A percentile compares a stretch with the other conserved stretches of the same genome.
phyloP scores from a whole-genome alignment of 2,113 vertebrate genomes.

The Falcunculus frontatus region DNA sequence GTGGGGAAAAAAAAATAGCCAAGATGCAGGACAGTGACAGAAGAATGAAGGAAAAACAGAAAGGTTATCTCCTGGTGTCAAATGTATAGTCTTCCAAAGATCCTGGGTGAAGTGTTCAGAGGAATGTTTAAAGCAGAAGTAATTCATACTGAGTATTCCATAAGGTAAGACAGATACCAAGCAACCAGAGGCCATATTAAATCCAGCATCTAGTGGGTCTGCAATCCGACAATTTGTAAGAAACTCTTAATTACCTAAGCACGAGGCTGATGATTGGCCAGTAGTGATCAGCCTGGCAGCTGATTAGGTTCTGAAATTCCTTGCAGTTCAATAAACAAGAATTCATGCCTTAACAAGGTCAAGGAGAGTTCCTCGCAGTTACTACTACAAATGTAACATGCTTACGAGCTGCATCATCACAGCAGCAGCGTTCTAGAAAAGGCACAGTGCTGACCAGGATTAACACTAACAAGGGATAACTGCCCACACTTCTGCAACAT shows the following conservation, averaged over 20 bases:
- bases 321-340: neutral
- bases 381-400: neutral
- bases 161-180: neutral
- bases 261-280: neutral
- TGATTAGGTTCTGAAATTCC: neutral
- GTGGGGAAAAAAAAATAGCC: neutral
- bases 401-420: neutral
- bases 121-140: conserved; percentile 6
- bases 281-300: neutral
- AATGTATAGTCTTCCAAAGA: neutral
- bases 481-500: neutral
- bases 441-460: neutral
- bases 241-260: neutral
- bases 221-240: neutral
- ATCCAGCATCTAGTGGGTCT: neutral
- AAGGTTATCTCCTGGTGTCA: neutral
- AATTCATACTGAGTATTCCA: neutral
- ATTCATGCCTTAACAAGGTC: neutral
- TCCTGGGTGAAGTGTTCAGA: neutral
- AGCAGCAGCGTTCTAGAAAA: neutral
- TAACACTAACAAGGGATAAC: neutral
- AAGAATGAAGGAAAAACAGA: neutral
- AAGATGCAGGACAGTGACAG: neutral
- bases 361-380: neutral
- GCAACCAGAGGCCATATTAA: neutral